Base-by-base conservation (phyloP, 2,888 invertebrate genomes). In the Drosophila peninsularis region DNA sequence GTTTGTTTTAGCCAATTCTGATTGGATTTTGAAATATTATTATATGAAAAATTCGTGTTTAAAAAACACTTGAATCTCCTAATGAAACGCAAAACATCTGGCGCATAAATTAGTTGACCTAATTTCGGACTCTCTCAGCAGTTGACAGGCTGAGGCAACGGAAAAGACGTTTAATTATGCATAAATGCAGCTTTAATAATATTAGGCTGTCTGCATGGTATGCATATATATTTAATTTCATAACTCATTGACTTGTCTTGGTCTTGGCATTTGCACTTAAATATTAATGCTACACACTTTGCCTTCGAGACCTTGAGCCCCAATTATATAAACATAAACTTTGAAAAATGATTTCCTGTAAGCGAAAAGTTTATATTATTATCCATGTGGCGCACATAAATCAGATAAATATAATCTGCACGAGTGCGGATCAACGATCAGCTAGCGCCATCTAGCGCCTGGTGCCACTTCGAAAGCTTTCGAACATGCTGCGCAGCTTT, bases 371-470 rank as follows among this genome's bases (percentile, higher is more conserved):
- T 62, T 64, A 49, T 57, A 53, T 37, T 52, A 44, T 41, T 54
- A 36, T 30, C 54, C 50, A 72, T 50, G 17, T 55, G 55, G 0
- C 17, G 21, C 52, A 6, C 47, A 70, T 70, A 53, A 62, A 50
- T 54, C 61, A 60, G 41, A n/a, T 21, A 19, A 30, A 30, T n/a
- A 32, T 36, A 21, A n/a, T 50, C 41, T 41, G 21, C 21, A 5
- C 39, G 14, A 11, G 14, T 17, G 27, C 36, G 24, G 34, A 37
- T 60, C 47, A 45, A 36, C 47, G 69, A 71, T 67, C 66, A 19
- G 0, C 45, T 75, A 63, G 74, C 80, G 80, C 82, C 90, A 75
- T 71, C 89, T 89, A 36, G 19, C 61, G 79, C 0, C 1, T 55
- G 32, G 30, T 45, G 30, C 3, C 10, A 10, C 4, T 34, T 39